Conservation (phyloP, 2,888 invertebrate species). For the Pocota personata region DNA sequence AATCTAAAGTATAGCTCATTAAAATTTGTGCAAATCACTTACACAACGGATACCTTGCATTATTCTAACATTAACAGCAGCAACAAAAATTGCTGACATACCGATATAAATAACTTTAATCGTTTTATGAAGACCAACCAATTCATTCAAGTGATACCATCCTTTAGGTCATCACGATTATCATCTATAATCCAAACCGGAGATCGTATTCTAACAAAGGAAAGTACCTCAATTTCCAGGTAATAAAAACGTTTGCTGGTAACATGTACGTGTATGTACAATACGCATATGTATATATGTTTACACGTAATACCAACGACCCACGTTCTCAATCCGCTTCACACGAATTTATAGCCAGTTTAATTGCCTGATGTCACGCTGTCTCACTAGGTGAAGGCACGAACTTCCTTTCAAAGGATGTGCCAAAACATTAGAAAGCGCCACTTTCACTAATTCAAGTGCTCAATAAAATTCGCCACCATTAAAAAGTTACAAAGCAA, state of each 20-base stretch:
- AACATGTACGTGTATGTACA: not conserved
- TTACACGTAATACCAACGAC: not conserved
- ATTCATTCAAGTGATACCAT: not conserved
- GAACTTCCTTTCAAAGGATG: not conserved
- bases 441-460: constrained; percentile 32
- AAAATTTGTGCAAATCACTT: too few relatives aligned
- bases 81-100: too few relatives aligned
- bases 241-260: constrained; percentile 4
- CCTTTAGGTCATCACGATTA: not conserved
- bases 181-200: not conserved
- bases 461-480: constrained; percentile 38
- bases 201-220: not conserved
- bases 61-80: too few relatives aligned
- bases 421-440: constrained; percentile 9
- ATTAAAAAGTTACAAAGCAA: constrained; percentile 44
- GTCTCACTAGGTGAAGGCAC: constrained; percentile 3
- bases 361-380: constrained; percentile 26
- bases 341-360: constrained; percentile 34
- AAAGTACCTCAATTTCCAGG: constrained; percentile 12
- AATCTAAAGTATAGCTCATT: too few relatives aligned
- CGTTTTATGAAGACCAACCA: not conserved
- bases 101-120: not conserved
- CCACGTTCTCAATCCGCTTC: not conserved
- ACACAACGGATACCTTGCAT: too few relatives aligned
- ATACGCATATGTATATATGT: not conserved